Percentiles rank a stretch among this genome's conserved stretches.
phyloP scores from a whole-genome alignment of 2,888 invertebrate species.

The Hirtodrosophila trivittata region DNA sequence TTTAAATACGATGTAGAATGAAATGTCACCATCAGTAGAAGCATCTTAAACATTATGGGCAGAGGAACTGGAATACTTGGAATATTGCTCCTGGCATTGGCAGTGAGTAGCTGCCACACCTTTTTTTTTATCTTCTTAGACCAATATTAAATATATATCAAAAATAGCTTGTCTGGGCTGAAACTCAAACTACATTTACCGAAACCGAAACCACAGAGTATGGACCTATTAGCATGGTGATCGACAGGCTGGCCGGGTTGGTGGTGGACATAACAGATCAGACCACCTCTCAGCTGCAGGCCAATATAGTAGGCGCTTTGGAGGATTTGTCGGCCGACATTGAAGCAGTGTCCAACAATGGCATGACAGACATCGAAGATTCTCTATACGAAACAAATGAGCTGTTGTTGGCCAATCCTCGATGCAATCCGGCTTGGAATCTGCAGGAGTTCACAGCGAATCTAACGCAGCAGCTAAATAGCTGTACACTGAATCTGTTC shows the following conservation, averaged over 20 bases:
- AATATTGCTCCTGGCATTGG: slow-evolving; percentile 31
- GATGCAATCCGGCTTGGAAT: slow-evolving; percentile 60
- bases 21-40: slow-evolving; percentile 2
- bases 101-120: slow-evolving; percentile 42
- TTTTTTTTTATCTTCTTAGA: no score
- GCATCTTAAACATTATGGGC: slow-evolving; percentile 39
- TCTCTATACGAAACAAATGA: slow-evolving; percentile 59
- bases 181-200: slow-evolving; percentile 17
- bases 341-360: slow-evolving; percentile 54
- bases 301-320: slow-evolving; percentile 55
- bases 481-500: slow-evolving; percentile 54
- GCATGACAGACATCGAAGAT: slow-evolving; percentile 52
- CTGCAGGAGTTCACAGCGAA: slow-evolving; percentile 62
- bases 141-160: neutral
- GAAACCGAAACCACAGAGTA: slow-evolving; percentile 54
- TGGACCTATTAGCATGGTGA: slow-evolving; percentile 63
- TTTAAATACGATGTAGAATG: no score
- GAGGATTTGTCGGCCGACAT: slow-evolving; percentile 51
- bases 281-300: slow-evolving; percentile 49
- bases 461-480: slow-evolving; percentile 52
- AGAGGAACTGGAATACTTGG: slow-evolving; percentile 28
- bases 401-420: slow-evolving; percentile 52
- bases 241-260: slow-evolving; percentile 65
- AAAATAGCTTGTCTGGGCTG: slow-evolving; percentile 21
- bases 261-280: slow-evolving; percentile 61